A percentile compares a stretch with the other conserved stretches of the same genome.
These are phyloP conservation scores for Phoxinus dragarum DNA, from an alignment of 2,797 vertebrate species.

Conservation along the genomic window DNA sequence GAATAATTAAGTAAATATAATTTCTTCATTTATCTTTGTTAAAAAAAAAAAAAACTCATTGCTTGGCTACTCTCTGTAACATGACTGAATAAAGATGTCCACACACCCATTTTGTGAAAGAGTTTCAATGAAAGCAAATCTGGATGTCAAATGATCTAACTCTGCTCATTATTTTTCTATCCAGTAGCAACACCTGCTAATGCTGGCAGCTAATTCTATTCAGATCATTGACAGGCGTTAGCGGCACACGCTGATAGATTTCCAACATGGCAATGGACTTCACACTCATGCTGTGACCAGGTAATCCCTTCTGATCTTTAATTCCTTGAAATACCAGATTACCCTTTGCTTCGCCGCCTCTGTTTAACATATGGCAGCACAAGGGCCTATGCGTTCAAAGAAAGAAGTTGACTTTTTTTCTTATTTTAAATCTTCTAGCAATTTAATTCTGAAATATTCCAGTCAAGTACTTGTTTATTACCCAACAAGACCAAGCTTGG, in stretches of 20 bases:
- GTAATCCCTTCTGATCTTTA: conserved; percentile 57
- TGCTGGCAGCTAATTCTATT: not conserved
- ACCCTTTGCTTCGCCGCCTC: conserved; percentile 13
- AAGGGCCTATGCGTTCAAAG: not conserved
- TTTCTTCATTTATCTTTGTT: too few species aligned
- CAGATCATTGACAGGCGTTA: conserved; percentile 6
- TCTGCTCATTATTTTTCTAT: not conserved
- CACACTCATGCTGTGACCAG: conserved; percentile 28
- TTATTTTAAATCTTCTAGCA: not conserved
- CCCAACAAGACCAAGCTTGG: not conserved
- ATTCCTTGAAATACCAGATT: conserved; percentile 50
- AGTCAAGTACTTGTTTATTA: conserved; percentile 1
- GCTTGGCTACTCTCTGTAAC: too few species aligned
- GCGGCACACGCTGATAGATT: not conserved
- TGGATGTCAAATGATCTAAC: not conserved
- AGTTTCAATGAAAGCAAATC: not conserved
- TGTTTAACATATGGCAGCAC: conserved; percentile 22
- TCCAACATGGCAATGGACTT: conserved; percentile 9
- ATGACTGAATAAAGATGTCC: not conserved
- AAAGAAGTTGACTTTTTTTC: conserved; percentile 5
- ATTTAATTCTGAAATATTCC: not conserved
- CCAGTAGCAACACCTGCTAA: not conserved
- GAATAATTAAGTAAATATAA: too few species aligned
- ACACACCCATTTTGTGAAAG: not conserved
- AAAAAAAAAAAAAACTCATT: too few species aligned